phyloP scores from a whole-genome alignment of 2,888 invertebrate genomes.

The Mesorhabditis sp. region DNA sequence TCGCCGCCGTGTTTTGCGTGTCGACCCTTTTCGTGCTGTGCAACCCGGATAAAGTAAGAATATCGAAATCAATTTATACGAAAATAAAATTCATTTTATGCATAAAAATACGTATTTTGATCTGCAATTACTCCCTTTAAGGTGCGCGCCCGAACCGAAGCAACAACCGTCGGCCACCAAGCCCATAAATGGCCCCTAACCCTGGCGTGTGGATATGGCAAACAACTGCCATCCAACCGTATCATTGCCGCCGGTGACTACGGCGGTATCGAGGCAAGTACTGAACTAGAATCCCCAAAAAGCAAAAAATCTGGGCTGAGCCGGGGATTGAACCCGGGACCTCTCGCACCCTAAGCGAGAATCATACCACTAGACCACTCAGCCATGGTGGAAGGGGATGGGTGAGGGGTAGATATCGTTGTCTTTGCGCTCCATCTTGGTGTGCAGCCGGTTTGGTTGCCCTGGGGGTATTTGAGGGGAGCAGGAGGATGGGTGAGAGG shows the following conservation, averaged over 20 bases:
- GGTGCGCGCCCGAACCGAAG: constrained; percentile 45
- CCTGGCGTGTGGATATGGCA: constrained; percentile 61
- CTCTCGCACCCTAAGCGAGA: constrained; percentile 60
- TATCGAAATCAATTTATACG: not conserved
- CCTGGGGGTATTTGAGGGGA: no score
- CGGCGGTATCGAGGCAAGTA: constrained; percentile 7
- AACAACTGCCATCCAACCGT: constrained; percentile 27
- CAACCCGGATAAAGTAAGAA: constrained; percentile 59
- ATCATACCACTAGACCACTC: constrained; percentile 59
- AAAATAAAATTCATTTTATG: not conserved
- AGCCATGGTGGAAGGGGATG: constrained; percentile 17
- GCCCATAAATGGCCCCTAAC: constrained; percentile 59
- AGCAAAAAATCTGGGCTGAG: constrained; percentile 36
- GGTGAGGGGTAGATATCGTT: no score
- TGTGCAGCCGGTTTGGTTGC: no score
- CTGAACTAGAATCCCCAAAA: not conserved
- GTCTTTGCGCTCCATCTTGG: no score
- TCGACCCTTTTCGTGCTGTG: constrained; percentile 63
- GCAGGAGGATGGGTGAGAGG: no score
- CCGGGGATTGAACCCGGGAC: constrained; percentile 58
- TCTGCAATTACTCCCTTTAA: not conserved
- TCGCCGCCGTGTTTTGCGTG: constrained; percentile 61
- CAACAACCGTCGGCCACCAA: constrained; percentile 51
- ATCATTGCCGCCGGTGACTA: constrained; percentile 15
- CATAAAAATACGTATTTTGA: not conserved